Conservation (phyloP, 2,113 vertebrate genomes). For the Canis aureus region DNA sequence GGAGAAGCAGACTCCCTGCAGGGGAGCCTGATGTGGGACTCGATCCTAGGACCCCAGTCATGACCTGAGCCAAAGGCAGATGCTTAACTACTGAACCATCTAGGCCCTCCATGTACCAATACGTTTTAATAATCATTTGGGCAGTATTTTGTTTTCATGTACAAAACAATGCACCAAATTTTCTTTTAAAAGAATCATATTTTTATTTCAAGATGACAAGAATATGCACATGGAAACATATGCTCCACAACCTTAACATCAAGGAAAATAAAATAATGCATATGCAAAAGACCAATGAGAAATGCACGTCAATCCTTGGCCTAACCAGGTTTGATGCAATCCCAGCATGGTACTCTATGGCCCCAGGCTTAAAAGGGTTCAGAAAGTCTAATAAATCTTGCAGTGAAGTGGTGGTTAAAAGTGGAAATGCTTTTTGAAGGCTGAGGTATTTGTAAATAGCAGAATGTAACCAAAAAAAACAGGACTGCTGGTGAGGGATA, state of each 20-base stretch:
- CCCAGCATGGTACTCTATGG: background rate
- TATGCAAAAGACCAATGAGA: background rate
- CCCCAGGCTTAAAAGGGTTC: background rate
- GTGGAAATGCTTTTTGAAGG: background rate
- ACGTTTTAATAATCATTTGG: constrained; percentile 39
- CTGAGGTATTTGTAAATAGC: background rate
- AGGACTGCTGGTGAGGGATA: background rate
- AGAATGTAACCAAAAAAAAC: background rate
- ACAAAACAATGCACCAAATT: constrained; percentile 37
- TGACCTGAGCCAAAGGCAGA: too few species aligned
- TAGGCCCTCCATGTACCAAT: background rate
- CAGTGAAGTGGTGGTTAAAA: background rate
- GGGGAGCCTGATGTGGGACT: too few species aligned
- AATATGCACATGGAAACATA: background rate
- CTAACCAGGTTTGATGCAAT: background rate
- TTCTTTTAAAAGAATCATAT: constrained; percentile 11
- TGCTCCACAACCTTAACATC: background rate
- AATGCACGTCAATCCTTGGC: background rate
- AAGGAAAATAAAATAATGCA: constrained; percentile 10
- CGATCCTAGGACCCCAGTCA: too few species aligned
- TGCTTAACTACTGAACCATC: too few species aligned
- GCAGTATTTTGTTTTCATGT: constrained; percentile 9
- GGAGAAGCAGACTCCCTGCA: too few species aligned
- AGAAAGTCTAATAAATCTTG: background rate
- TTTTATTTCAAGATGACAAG: constrained; percentile 56